These are phyloP conservation scores for Paraplagusia blochii DNA, from an alignment of 2,113 vertebrate genomes.

Conservation along the genomic window DNA sequence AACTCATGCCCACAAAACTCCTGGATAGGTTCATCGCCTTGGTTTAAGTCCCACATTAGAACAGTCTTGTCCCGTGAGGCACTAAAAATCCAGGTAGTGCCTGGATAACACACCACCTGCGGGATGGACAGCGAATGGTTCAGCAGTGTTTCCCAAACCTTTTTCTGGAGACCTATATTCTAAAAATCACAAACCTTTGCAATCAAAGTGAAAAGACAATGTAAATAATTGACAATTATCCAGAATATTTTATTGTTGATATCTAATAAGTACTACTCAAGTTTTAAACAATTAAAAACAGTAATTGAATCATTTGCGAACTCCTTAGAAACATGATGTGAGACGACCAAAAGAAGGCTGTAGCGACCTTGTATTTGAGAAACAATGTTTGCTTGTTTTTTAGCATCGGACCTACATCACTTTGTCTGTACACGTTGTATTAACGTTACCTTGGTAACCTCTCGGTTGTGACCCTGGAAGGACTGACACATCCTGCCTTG, in stretches of 20 bases:
- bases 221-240: too few species aligned
- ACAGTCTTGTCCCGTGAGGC: conserved; percentile 89
- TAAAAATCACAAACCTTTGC: too few species aligned
- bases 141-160: too few species aligned
- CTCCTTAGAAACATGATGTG: too few species aligned
- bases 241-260: too few species aligned
- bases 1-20: conserved; percentile 85
- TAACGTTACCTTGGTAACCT: conserved; percentile 90
- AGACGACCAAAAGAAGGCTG: conserved; percentile 8
- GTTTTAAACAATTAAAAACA: too few species aligned
- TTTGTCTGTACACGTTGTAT: conserved; percentile 10
- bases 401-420: conserved; percentile 22
- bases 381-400: background rate
- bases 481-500: conserved; percentile 79
- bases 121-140: conserved; percentile 6
- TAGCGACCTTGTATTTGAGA: background rate
- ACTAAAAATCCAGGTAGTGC: conserved; percentile 87
- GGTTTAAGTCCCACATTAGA: conserved; percentile 87
- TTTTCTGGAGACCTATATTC: too few species aligned
- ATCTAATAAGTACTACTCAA: too few species aligned
- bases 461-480: conserved; percentile 84
- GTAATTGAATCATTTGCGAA: too few species aligned
- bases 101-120: conserved; percentile 81
- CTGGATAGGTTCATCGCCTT: conserved; percentile 76
- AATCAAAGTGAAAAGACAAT: too few species aligned